A percentile compares a stretch with the other conserved stretches of the same genome.
These are phyloP conservation scores for Drosophila pseudoananassae DNA, from an alignment of 1,140 invertebrate genomes.

Conservation along the genomic window DNA sequence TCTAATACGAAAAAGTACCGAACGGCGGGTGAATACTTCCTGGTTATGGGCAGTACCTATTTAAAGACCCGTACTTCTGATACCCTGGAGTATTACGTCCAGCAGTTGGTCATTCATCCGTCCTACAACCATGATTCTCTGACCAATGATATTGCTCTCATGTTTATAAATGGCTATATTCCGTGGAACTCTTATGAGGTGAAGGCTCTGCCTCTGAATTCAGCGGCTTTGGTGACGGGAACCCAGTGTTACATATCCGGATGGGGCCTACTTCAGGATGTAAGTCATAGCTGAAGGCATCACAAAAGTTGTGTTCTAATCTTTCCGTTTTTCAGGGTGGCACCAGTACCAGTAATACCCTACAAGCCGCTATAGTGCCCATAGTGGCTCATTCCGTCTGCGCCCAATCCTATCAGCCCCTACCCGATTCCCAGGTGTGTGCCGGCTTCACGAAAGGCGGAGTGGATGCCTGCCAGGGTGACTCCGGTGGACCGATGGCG, in stretches of 20 bases:
- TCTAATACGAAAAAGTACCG: slow-evolving; percentile 15
- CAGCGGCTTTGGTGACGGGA: not conserved
- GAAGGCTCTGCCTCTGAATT: slow-evolving; percentile 38
- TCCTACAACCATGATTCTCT: slow-evolving; percentile 30
- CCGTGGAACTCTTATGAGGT: slow-evolving; percentile 40
- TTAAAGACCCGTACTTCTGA: slow-evolving; percentile 13
- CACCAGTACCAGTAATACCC: slow-evolving; percentile 14
- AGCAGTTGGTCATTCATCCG: slow-evolving; percentile 47
- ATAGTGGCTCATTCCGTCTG: slow-evolving; percentile 41
- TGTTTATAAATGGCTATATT: slow-evolving; percentile 69
- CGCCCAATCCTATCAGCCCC: slow-evolving; percentile 13
- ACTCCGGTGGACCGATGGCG: slow-evolving; percentile 77
- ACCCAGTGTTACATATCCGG: slow-evolving; percentile 56
- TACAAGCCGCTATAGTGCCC: slow-evolving; percentile 47
- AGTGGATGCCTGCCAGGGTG: slow-evolving; percentile 78
- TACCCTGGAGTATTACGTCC: slow-evolving; percentile 56
- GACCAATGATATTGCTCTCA: slow-evolving; percentile 58
- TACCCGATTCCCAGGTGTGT: slow-evolving; percentile 45
- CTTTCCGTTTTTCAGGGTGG: slow-evolving; percentile 8
- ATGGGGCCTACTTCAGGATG: slow-evolving; percentile 47
- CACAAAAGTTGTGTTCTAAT: not conserved
- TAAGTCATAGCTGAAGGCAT: not conserved
- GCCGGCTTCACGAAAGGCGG: slow-evolving; percentile 58
- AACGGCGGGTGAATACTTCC: slow-evolving; percentile 53
- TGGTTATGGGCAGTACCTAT: slow-evolving; percentile 64